phyloP scores from a whole-genome alignment of 2,797 vertebrate genomes.

The Adrianichthys oophorus region DNA sequence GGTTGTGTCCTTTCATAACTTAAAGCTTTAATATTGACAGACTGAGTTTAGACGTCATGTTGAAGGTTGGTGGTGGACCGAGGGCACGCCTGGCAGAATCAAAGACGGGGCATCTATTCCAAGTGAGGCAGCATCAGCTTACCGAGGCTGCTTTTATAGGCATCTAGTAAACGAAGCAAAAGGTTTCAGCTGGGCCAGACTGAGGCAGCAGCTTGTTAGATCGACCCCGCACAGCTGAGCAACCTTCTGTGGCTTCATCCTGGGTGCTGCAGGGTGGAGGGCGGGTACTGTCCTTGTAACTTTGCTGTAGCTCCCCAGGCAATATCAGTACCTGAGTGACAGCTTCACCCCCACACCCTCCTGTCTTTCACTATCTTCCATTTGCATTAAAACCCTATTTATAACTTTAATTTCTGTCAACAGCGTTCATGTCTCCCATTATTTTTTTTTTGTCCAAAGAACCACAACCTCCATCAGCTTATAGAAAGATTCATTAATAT shows the following conservation, averaged over 20 bases:
- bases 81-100: constrained; percentile 24
- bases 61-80: constrained; percentile 16
- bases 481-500: constrained; percentile 6
- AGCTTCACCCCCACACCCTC: constrained; percentile 29
- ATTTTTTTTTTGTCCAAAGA: constrained; percentile 4
- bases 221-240: constrained; percentile 71
- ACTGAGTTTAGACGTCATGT: constrained; percentile 10
- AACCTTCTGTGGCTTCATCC: constrained; percentile 67
- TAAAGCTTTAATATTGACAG: background rate
- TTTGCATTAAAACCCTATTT: constrained; percentile 67
- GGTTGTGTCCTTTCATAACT: too few relatives aligned
- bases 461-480: constrained; percentile 9
- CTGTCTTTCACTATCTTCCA: constrained; percentile 47
- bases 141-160: constrained; percentile 42
- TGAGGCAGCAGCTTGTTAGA: constrained; percentile 72
- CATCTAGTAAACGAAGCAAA: constrained; percentile 44
- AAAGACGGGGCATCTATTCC: constrained; percentile 52
- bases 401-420: constrained; percentile 39
- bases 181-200: constrained; percentile 58
- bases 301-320: constrained; percentile 62
- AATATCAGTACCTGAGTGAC: constrained; percentile 57
- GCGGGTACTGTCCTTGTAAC: constrained; percentile 72
- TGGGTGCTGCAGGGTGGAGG: constrained; percentile 71
- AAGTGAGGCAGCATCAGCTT: constrained; percentile 29
- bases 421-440: constrained; percentile 9